Percentiles rank a stretch among this genome's conserved stretches.
Evolutionary conservation across 2,797 vertebrate genomes (phyloP).

Genomic region (Erpetoichthys calabaricus): DNA sequence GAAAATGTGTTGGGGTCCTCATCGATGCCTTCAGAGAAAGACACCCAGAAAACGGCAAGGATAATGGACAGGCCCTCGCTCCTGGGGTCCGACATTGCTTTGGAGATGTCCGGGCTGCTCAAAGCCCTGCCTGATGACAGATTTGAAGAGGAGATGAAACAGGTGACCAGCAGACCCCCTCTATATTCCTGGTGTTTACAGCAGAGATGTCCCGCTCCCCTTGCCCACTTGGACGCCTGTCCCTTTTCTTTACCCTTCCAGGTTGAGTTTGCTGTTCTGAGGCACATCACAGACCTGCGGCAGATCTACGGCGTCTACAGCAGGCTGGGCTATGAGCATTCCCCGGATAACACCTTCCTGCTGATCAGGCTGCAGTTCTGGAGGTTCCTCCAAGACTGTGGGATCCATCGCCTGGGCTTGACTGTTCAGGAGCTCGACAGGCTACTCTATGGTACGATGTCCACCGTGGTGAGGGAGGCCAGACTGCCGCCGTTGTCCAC

Average conservation of each 20-base stretch:
- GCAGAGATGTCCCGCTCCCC: neutral
- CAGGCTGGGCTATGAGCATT: slow-evolving; percentile 43
- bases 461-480: neutral
- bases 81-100: slow-evolving; percentile 42
- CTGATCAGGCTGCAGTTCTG: slow-evolving; percentile 74
- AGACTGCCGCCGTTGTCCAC: no score
- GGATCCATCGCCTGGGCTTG: slow-evolving; percentile 47
- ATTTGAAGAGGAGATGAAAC: slow-evolving; percentile 41
- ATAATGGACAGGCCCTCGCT: slow-evolving; percentile 7
- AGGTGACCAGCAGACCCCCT: slow-evolving; percentile 40
- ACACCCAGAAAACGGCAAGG: slow-evolving; percentile 8
- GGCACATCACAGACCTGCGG: slow-evolving; percentile 49
- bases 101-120: slow-evolving; percentile 51
- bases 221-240: neutral
- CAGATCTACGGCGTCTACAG: slow-evolving; percentile 72
- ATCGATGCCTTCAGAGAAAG: slow-evolving; percentile 12
- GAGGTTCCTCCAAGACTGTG: slow-evolving; percentile 80
- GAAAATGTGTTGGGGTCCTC: no score
- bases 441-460: slow-evolving; percentile 44
- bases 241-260: slow-evolving; percentile 24
- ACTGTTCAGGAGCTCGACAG: slow-evolving; percentile 60
- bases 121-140: slow-evolving; percentile 37
- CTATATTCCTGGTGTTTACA: no score
- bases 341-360: slow-evolving; percentile 48
- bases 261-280: slow-evolving; percentile 60